Evolutionary conservation across 2,113 vertebrate genomes (phyloP).

Genomic region (Cavia porcellus): DNA sequence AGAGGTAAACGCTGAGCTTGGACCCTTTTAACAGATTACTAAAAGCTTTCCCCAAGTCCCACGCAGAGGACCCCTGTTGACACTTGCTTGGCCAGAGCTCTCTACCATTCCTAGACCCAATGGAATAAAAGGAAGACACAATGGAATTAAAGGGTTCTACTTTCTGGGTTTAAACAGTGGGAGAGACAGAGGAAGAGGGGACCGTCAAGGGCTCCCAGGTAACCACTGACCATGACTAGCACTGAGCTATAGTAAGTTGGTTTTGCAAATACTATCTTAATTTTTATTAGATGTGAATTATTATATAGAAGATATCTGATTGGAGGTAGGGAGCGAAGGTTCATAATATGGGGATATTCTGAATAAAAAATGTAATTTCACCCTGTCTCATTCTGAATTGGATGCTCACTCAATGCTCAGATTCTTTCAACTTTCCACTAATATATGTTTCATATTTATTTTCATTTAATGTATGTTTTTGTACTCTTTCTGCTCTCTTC

Average conservation of each 20-base stretch:
- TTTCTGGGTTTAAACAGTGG: neutral
- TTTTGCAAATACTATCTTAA: neutral
- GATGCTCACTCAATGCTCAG: neutral
- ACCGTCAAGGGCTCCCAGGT: neutral
- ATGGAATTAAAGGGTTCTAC: neutral
- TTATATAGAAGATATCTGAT: neutral
- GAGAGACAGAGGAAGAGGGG: neutral
- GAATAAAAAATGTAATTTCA: neutral
- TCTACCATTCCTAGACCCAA: neutral
- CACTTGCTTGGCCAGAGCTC: neutral
- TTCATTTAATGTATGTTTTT: neutral
- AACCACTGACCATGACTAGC: neutral
- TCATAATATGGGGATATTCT: conserved; percentile 4
- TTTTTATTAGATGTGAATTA: neutral
- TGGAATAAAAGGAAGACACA: too few species aligned
- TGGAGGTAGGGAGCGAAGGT: neutral
- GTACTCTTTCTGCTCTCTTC: neutral
- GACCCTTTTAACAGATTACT: neutral
- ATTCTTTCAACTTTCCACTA: neutral
- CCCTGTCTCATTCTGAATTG: neutral
- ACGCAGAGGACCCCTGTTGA: neutral
- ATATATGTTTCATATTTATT: neutral
- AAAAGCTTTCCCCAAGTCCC: neutral
- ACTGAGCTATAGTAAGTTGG: neutral
- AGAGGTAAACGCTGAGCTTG: neutral